A percentile compares a stretch with the other conserved stretches of the same genome.
These are phyloP conservation scores for Serranus cabrilla DNA, from an alignment of 2,797 vertebrate species.

Conservation along the genomic window DNA sequence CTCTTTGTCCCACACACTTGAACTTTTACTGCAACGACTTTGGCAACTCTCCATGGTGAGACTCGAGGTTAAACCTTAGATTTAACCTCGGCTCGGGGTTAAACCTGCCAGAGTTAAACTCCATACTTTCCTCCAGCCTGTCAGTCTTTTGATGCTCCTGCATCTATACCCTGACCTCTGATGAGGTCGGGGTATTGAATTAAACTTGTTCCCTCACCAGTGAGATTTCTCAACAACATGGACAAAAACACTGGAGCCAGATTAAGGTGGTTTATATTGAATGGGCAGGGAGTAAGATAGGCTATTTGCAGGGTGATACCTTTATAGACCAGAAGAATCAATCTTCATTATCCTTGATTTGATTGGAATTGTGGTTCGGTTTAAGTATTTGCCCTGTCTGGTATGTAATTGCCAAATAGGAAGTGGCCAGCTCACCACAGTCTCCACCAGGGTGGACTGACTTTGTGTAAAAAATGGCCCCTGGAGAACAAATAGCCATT, in stretches of 20 bases:
- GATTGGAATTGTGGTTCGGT: background rate
- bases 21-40: background rate
- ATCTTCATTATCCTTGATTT: background rate
- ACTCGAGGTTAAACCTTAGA: slow-evolving; percentile 2
- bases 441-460: background rate
- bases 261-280: background rate
- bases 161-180: background rate
- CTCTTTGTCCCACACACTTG: background rate
- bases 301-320: background rate
- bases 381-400: background rate
- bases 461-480: slow-evolving; percentile 11
- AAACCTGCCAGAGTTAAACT: slow-evolving; percentile 7
- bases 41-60: background rate
- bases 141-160: background rate
- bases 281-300: background rate
- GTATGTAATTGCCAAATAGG: background rate
- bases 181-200: background rate
- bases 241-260: background rate
- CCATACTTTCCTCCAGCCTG: background rate
- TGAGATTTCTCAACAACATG: background rate
- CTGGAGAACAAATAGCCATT: slow-evolving; percentile 19
- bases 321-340: background rate
- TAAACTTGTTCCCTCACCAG: background rate
- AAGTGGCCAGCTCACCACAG: background rate
- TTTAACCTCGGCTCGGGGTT: slow-evolving; percentile 7